phyloP scores from a whole-genome alignment of 2,113 vertebrate species.

The Choloepus hoffmanni region DNA sequence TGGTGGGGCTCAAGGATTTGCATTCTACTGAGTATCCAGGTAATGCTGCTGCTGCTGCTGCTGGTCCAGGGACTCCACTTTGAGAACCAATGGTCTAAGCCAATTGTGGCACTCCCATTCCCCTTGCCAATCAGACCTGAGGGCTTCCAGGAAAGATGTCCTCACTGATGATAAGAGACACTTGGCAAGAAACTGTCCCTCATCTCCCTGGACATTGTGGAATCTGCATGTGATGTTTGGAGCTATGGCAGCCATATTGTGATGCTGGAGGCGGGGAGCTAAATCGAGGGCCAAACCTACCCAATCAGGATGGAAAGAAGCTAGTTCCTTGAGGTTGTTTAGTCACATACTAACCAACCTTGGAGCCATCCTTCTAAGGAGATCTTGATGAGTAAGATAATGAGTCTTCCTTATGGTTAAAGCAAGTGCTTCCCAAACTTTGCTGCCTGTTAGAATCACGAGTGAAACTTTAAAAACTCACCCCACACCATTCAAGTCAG shows the following conservation, averaged over 20 bases:
- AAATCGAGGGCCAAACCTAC: background rate
- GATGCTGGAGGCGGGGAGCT: background rate
- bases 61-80: background rate
- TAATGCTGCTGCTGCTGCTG: background rate
- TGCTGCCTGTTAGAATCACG: background rate
- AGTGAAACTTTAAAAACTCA: background rate
- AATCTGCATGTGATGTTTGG: background rate
- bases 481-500: background rate
- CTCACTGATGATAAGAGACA: background rate
- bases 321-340: background rate
- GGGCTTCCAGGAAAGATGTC: background rate
- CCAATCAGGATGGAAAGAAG: background rate
- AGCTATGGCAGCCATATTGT: background rate
- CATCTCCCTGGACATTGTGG: background rate
- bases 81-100: background rate
- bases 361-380: background rate
- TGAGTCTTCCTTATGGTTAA: background rate
- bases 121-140: background rate
- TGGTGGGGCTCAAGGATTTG: background rate
- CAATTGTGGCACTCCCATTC: background rate
- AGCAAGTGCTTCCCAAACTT: background rate
- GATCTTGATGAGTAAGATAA: background rate
- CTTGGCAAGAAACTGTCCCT: background rate
- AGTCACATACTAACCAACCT: background rate
- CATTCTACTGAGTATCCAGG: background rate